Base-by-base conservation (phyloP, 2,797 vertebrate genomes). In the Chelon labrosus region DNA sequence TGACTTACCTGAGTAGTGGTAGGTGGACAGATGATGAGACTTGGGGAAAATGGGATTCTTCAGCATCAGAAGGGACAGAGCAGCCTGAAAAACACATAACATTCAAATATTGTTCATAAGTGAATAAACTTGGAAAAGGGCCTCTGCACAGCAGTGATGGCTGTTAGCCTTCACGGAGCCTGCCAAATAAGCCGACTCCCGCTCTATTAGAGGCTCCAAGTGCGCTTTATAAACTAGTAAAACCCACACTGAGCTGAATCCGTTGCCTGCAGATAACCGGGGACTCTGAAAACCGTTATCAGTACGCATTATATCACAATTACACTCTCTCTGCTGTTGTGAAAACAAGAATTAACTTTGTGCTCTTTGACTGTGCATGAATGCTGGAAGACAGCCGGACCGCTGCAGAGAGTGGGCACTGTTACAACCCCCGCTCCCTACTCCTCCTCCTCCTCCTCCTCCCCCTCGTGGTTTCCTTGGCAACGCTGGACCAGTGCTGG, bases 1-100 rank as follows among this genome's bases (percentile, higher is more conserved):
- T 3, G 51, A 42, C 90, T 79, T 83, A 98, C 98, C 98, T 90
- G 97, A 97, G 95, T 99, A 99, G 93, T 99, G 98, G 88, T 98
- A 99, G 75, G 92, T 91, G 50, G 93, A 92, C 76, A 99, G 90
- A 7, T 94, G 94, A 76, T 98, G 96, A 39, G 91, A 85, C 75
- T 94, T 94, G 0, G 93, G 88, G 75, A 96, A 92, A 70, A 95
- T 81, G 3, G 96, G 96, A 53, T 80, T 95, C 91, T 91, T 96
- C 88, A 99, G 75, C 61, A 99, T 92, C 89, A 99, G 92, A 66
- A 96, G 94, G 63, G 94, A 94, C 83, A 99, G 92, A 37, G 97
- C 93, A 58, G 92, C 96, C 98, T 99, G 82, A 60, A 85, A 75
- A 80, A 86, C 10, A 80, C 68, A 73, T 10, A 53, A 46, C 2